These are phyloP conservation scores for Diprion similis DNA, from an alignment of 1,140 invertebrate genomes.

Conservation along the genomic window DNA sequence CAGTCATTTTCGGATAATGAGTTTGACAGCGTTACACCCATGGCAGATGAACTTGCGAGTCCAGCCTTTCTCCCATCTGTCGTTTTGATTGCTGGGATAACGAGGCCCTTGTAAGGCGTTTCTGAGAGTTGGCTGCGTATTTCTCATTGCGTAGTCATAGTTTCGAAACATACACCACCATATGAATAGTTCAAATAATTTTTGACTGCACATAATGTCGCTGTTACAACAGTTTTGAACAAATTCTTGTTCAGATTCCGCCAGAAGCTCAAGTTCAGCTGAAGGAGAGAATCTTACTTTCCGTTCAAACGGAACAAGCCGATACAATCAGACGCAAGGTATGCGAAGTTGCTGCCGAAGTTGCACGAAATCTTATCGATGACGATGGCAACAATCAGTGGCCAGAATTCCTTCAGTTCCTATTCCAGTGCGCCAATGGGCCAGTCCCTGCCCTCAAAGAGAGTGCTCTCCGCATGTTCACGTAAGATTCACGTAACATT, in stretches of 20 bases:
- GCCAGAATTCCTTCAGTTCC: conserved; percentile 96
- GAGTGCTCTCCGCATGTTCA: conserved; percentile 92
- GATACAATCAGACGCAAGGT: conserved; percentile 86
- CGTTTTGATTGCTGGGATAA: conserved; percentile 18
- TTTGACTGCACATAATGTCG: not conserved
- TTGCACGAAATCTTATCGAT: conserved; percentile 94
- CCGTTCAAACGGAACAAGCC: conserved; percentile 82
- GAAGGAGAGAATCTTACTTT: conserved; percentile 84
- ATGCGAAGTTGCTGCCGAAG: conserved; percentile 93
- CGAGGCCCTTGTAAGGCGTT: conserved; percentile 18
- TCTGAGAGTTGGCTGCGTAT: conserved; percentile 26
- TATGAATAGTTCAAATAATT: conserved; percentile 11
- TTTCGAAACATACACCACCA: conserved; percentile 24
- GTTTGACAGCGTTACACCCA: conserved; percentile 25
- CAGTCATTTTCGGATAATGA: conserved; percentile 19
- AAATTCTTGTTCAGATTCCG: conserved; percentile 66
- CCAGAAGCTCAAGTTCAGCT: conserved; percentile 83
- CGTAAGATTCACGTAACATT: conserved; percentile 77
- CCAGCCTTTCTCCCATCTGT: conserved; percentile 14
- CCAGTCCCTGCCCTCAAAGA: conserved; percentile 86
- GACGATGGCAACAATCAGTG: conserved; percentile 96
- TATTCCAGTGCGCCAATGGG: conserved; percentile 93
- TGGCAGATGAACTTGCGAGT: conserved; percentile 22
- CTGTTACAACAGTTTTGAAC: conserved; percentile 12
- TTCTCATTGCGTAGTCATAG: conserved; percentile 21